These are phyloP conservation scores for Hydrochoerus hydrochaeris DNA, from an alignment of 2,113 vertebrate species.

Conservation along the genomic window DNA sequence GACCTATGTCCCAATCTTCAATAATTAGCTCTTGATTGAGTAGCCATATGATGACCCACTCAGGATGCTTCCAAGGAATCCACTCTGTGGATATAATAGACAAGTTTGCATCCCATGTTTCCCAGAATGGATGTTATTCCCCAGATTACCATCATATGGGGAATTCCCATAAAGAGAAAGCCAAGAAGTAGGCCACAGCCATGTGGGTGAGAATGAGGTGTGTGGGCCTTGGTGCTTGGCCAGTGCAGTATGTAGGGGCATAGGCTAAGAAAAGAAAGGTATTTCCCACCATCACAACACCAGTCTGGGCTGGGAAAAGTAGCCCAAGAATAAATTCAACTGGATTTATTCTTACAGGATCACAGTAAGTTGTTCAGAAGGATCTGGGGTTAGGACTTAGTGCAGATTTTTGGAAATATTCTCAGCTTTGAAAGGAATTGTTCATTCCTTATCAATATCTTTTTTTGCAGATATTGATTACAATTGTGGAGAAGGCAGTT, in stretches of 20 bases:
- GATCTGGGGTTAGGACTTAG: not conserved
- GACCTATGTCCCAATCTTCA: too few relatives aligned
- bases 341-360: not conserved
- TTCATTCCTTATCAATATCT: not conserved
- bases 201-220: constrained; percentile 40
- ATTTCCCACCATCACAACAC: not conserved
- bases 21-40: too few relatives aligned
- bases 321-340: not conserved
- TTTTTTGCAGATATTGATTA: not conserved
- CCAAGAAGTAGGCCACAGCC: constrained; percentile 28
- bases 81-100: not conserved
- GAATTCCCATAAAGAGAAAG: constrained; percentile 21
- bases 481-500: not conserved
- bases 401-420: not conserved
- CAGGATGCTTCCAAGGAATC: too few relatives aligned
- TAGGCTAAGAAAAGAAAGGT: not conserved
- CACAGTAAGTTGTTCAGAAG: too few relatives aligned
- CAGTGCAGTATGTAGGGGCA: not conserved
- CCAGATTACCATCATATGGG: not conserved
- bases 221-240: not conserved
- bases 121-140: not conserved
- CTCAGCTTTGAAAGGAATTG: not conserved
- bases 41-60: too few relatives aligned
- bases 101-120: not conserved
- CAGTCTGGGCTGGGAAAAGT: not conserved